Evolutionary conservation across 2,113 vertebrate species (phyloP), one percentile per base, ranked within the genome.

Genomic region (Mixornis gularis): DNA sequence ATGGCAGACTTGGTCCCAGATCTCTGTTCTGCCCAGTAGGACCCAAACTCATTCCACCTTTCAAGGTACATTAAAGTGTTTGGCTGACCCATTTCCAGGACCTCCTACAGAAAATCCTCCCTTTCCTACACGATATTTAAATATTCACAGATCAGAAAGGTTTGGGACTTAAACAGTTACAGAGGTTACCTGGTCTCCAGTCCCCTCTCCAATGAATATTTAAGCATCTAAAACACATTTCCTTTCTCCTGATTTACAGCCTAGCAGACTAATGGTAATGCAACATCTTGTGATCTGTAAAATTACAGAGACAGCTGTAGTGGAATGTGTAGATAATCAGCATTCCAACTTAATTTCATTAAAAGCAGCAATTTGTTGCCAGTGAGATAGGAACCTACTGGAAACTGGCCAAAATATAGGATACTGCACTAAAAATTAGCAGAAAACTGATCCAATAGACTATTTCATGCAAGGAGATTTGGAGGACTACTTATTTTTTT

Each of bases 261-360:
- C 40, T 52, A 81, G 60, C 53, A 90, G 52, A 74, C 62, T 95
- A 72, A 94, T 60, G 68, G 78, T 21, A 92, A 85, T 32, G 44
- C 64, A 78, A 74, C 5, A 1, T 92, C 85, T 92, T 90, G 78
- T 84, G 88, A 94, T 72, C 90, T 84, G 65, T 74, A 84, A 89
- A 79, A 79, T 94, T 90, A 78, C 53, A 88, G 40, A 88, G 77
- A 89, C 53, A 92, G 91, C 80, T 92, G 72, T 73, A 92, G 71
- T 21, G 12, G 79, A 95, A 89, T 2, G 22, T 24, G 36, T 32
- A 77, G 71, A 92, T 83, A 77, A 89, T 83, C 85, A 94, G 80
- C 53, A 94, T 59, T 90, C 38, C 77, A 92, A 86, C 38, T 89
- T 92, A 52, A 95, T 92, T 85, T 90, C 85, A 94, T 88, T 90